Conservation (phyloP, 1,140 invertebrate species). For the Branchinecta lindahli region DNA sequence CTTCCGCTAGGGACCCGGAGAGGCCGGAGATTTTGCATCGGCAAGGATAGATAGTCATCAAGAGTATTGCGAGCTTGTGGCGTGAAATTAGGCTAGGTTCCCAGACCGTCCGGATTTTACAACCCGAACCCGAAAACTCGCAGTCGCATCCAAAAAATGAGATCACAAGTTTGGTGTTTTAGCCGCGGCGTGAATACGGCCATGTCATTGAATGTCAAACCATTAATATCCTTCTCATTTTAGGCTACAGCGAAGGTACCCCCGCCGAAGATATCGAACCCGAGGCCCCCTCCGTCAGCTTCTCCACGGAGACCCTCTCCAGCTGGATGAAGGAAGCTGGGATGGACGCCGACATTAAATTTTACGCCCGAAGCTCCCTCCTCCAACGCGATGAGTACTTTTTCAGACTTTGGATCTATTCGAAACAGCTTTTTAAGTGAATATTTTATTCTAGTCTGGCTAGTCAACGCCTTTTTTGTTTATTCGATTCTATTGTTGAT, state of each 20-base stretch:
- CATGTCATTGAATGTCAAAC: no score
- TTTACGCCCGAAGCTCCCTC: conserved; percentile 63
- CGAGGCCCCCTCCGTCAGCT: conserved; percentile 46
- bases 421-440: conserved; percentile 62
- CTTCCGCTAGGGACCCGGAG: no score
- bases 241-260: background rate
- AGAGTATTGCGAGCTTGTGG: no score
- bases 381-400: conserved; percentile 78
- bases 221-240: background rate
- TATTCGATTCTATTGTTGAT: background rate
- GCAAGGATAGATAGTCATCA: no score
- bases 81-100: no score
- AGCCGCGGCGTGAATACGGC: no score
- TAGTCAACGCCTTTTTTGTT: background rate
- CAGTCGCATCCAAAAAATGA: no score
- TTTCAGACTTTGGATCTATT: conserved; percentile 79
- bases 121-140: no score
- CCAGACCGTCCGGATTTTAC: no score
- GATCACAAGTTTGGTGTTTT: no score
- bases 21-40: no score
- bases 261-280: conserved; percentile 36
- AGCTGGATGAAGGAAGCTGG: conserved; percentile 78
- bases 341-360: conserved; percentile 80
- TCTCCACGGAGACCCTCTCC: conserved; percentile 77
- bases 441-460: conserved; percentile 9